Conservation (phyloP, 2,888 invertebrate species). For the Prenolepis imparis region DNA sequence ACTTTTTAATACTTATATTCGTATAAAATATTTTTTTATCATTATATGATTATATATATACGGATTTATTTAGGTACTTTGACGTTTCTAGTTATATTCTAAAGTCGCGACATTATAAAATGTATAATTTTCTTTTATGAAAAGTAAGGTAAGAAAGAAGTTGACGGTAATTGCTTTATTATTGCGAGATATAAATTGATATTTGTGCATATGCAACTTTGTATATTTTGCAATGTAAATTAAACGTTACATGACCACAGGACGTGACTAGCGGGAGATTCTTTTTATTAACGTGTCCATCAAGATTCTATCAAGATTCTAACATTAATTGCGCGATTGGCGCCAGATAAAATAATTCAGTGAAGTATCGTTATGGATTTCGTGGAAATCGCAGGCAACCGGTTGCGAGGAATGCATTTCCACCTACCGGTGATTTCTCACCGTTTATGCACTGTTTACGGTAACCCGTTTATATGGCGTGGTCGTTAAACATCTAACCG, state of each 20-base stretch:
- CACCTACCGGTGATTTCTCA: slow-evolving; percentile 34
- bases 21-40: neutral
- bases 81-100: neutral
- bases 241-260: slow-evolving; percentile 14
- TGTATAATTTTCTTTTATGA: neutral
- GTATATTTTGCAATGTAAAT: slow-evolving; percentile 46
- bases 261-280: slow-evolving; percentile 15
- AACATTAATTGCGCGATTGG: slow-evolving; percentile 38
- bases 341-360: slow-evolving; percentile 45
- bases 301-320: slow-evolving; percentile 29
- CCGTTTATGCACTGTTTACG: slow-evolving; percentile 38
- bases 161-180: slow-evolving; percentile 24
- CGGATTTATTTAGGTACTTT: neutral
- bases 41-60: neutral
- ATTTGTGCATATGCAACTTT: neutral
- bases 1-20: neutral
- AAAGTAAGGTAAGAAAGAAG: neutral
- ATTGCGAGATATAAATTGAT: slow-evolving; percentile 11
- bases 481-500: slow-evolving; percentile 29
- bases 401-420: slow-evolving; percentile 49
- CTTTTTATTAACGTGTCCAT: slow-evolving; percentile 1
- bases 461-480: slow-evolving; percentile 30
- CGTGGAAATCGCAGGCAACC: slow-evolving; percentile 44
- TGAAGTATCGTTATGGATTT: slow-evolving; percentile 25
- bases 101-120: neutral